Evolutionary conservation across 2,888 invertebrate genomes (phyloP), one percentile per base, ranked within the genome.

Genomic region (Hyles lineata): DNA sequence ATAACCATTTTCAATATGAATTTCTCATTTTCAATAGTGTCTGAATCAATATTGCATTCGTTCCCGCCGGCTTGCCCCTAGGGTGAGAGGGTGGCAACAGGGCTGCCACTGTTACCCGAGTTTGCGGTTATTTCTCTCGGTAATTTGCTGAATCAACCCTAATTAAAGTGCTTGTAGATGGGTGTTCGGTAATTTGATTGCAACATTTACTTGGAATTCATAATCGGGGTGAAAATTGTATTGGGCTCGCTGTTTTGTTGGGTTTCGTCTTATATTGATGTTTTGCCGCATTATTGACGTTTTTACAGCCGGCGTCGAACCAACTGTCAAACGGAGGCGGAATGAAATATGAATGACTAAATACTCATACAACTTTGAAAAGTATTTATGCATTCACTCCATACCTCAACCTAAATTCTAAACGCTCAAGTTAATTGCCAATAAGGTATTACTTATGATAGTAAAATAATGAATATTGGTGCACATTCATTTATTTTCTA

Each of bases 11-110:
- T 67, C 23, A 23, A 50, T 67, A 67, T 23, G 43, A 50, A 67
- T 23, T 50, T 50, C 43, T 67, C 67, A 67, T 50, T 67, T 67
- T 50, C 67, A 50, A 17, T 50, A 50, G 67, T 67, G 67, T 23
- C 50, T 67, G 50, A 23, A 67, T 67, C 67, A 67, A 67, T 63
- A 63, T 67, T 50, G 67, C 43, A 67, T 67, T 50, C 43, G 50
- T 43, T 50, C 21, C 50, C 50, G 17, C 6, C 23, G 67, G 43
- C 23, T 3, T 6, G 21, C 17, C 21, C 23, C 15, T 7, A 2
- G 17, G 60, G 25, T 17, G 25, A 17, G 23, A 21, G 25, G 25
- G 23, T 3, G 15, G 63, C n/a, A 43, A 43, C 23, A 67, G 67
- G 67, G 67, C 5, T 50, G 67, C 50, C 43, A 4, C n/a, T 19